Conservation (phyloP, 2,888 invertebrate genomes). For the Heliconius ismenius region DNA sequence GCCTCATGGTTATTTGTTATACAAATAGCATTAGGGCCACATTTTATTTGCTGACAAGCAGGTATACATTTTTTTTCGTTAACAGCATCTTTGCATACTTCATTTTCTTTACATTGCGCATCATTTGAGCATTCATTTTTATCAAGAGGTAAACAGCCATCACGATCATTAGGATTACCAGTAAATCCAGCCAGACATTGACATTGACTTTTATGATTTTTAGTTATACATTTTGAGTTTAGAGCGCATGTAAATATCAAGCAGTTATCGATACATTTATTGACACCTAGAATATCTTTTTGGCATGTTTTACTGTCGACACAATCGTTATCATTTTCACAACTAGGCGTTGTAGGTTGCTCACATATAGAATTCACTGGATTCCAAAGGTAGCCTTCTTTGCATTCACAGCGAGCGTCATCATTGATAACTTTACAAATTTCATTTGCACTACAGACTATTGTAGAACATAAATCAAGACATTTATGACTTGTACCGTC, state of each 20-base stretch:
- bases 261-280: slow-evolving; percentile 91
- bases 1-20: slow-evolving; percentile 94
- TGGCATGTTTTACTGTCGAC: slow-evolving; percentile 86
- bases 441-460: slow-evolving; percentile 92
- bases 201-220: slow-evolving; percentile 88
- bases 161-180: slow-evolving; percentile 94
- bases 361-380: slow-evolving; percentile 91
- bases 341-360: slow-evolving; percentile 93
- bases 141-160: slow-evolving; percentile 88
- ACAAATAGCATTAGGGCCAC: slow-evolving; percentile 94
- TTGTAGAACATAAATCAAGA: slow-evolving; percentile 88
- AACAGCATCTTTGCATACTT: slow-evolving; percentile 86
- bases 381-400: slow-evolving; percentile 90
- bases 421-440: slow-evolving; percentile 87
- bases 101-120: slow-evolving; percentile 91
- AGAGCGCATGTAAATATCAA: slow-evolving; percentile 91
- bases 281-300: slow-evolving; percentile 91
- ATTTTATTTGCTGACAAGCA: slow-evolving; percentile 88
- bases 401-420: slow-evolving; percentile 90
- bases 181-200: slow-evolving; percentile 91
- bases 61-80: slow-evolving; percentile 86
- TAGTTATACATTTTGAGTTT: slow-evolving; percentile 90
- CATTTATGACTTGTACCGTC: slow-evolving; percentile 86
- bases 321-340: slow-evolving; percentile 87
- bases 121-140: slow-evolving; percentile 90